Base-by-base conservation (phyloP, 2,888 invertebrate genomes). In the Biston betularia region DNA sequence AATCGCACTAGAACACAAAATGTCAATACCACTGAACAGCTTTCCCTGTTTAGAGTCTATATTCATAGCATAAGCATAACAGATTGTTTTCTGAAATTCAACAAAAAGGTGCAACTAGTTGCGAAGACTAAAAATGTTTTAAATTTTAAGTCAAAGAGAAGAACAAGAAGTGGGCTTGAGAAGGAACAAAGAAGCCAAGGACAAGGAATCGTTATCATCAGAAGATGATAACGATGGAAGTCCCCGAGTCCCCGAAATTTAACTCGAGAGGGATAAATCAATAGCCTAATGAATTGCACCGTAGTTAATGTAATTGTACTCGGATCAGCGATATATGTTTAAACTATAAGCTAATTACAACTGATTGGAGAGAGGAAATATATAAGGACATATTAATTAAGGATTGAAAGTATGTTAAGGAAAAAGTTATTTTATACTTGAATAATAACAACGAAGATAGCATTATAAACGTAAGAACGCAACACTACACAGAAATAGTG, bases 271-370 rank as follows among this genome's bases (percentile, higher is more conserved):
- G 73, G 68, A 76, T 75, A 75, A 75, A 70, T 70, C 68, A 70
- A 62, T 65, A 68, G 64, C 64, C 71, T 78, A 79, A 78, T 76
- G 75, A 75, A 76, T 72, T 68, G 66, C 65, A 68, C 69, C 67
- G 69, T 65, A 58, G 70, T 62, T 66, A 68, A 70, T 69, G 72
- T 67, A 72, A 71, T 71, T 73, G 68, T 69, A 66, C 62, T 69
- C 65, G 69, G 72, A 76, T 70, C 72, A 66, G 63, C 70, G 69
- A 72, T 69, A 69, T 73, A 66, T 63, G 65, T 71, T 70, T 70
- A 68, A n/a, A n/a, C n/a, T 75, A 71, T 68, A 52, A 24, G 54
- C 52, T 71, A 72, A 75, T 72, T 68, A 15, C 44, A 34, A 49
- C 58, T 69, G 68, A 68, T 72, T 67, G 72, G 59, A 59, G 61